Base-by-base conservation (phyloP, 2,113 vertebrate species). In the Eretmochelys imbricata region DNA sequence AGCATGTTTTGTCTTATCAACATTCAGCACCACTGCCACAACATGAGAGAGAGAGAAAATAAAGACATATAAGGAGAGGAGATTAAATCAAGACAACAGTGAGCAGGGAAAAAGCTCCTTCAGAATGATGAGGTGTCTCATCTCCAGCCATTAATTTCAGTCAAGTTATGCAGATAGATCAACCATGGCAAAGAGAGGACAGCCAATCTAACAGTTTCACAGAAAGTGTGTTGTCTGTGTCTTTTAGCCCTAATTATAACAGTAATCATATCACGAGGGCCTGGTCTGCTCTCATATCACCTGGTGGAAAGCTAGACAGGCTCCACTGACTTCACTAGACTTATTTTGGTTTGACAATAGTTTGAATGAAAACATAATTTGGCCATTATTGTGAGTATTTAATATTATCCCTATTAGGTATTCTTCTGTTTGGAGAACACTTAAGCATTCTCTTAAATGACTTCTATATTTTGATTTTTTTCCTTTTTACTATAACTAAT, bases 221-320 rank as follows among this genome's bases (percentile, higher is more conserved):
- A 59, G 49, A 51, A 85, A 59, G 6, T 54, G 8, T 75, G 11
- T 59, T 90, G 24, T 3, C 82, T 3, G 27, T 76, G 48, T 51
- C 8, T 4, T 79, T 24, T 89, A 49, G 4, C 25, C 17, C 1
- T 91, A 89, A 82, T 38, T 85, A 76, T 85, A 82, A 78, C 48
- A 1, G 1, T 54, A 82, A 62, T 51, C 48, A 11, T 81, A 81
- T 50, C 0, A 0, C 38, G 51, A 78, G 10, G 19, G 84, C 1
- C 8, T 80, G 6, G 0, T n/a, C 90, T 93, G 84, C 78, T 81
- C 2, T 87, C 84, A 7, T 54, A 46, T 29, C 79, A 35, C 12
- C 29, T 84, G 24, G 5, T 22, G 20, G n/a, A 91, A 72, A 88
- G 80, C 17, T 86, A 29, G 5, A 55, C 5, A 72, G 79, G 88